Evolutionary conservation across 2,888 invertebrate species (phyloP).

Genomic region (Poecilus cupreus): DNA sequence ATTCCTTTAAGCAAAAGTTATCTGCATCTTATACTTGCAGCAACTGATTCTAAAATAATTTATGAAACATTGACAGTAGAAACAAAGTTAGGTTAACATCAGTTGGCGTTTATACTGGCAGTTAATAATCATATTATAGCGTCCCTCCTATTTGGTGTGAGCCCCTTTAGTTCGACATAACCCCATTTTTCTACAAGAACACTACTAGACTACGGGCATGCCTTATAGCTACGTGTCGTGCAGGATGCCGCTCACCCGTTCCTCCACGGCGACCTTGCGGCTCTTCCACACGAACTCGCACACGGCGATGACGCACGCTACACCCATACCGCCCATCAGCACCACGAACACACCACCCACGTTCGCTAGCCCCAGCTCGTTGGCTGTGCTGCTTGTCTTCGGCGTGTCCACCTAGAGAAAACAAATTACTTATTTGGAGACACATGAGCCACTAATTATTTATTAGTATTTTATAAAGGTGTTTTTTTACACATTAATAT

Average conservation of each 20-base stretch:
- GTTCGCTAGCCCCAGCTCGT: slow-evolving; percentile 94
- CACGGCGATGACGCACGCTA: slow-evolving; percentile 94
- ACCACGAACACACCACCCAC: slow-evolving; percentile 98
- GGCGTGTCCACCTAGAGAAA: slow-evolving; percentile 84
- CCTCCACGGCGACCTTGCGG: slow-evolving; percentile 92
- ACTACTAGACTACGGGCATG: slow-evolving; percentile 8
- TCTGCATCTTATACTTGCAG: too few relatives aligned
- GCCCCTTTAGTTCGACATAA: not conserved
- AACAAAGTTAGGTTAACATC: too few relatives aligned
- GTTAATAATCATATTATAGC: too few relatives aligned
- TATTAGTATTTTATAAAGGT: too few relatives aligned
- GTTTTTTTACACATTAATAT: too few relatives aligned
- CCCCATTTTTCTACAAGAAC: not conserved
- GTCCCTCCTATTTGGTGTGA: not conserved
- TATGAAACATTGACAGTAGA: too few relatives aligned
- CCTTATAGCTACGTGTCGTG: slow-evolving; percentile 73
- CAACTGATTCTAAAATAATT: too few relatives aligned
- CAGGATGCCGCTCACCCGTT: slow-evolving; percentile 83
- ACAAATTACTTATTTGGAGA: not conserved
- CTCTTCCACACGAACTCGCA: slow-evolving; percentile 98
- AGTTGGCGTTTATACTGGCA: too few relatives aligned
- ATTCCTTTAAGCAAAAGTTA: too few relatives aligned
- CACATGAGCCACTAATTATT: not conserved
- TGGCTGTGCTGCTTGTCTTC: slow-evolving; percentile 89
- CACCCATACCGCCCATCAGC: slow-evolving; percentile 92